phyloP scores from a whole-genome alignment of 2,113 vertebrate genomes.

The Macrotus californicus region DNA sequence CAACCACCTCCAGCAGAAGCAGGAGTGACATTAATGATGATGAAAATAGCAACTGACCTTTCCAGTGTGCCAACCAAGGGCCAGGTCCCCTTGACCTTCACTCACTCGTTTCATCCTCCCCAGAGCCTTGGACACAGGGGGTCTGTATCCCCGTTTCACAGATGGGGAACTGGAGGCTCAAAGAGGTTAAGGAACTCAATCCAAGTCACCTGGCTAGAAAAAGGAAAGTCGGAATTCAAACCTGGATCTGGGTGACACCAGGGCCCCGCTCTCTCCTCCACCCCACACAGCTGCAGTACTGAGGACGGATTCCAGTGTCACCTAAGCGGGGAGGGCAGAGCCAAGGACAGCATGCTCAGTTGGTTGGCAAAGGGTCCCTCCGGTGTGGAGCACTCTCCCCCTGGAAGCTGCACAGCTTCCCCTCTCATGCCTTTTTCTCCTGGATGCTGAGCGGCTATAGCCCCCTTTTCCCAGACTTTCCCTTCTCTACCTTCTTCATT shows the following conservation, averaged over 20 bases:
- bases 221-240: not conserved
- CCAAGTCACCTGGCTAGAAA: not conserved
- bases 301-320: not conserved
- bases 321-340: not conserved
- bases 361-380: not conserved
- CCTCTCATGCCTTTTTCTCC: not conserved
- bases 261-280: not conserved
- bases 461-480: not conserved
- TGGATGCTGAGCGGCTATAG: not conserved
- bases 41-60: not conserved
- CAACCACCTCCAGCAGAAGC: not conserved
- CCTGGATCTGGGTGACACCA: not conserved
- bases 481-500: not conserved
- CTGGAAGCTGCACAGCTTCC: not conserved
- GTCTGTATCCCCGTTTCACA: not conserved
- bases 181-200: not conserved
- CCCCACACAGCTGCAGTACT: rapidly evolving
- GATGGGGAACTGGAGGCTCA: not conserved
- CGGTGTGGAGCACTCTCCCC: not conserved
- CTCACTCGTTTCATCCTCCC: not conserved
- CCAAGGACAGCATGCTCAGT: not conserved
- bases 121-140: not conserved
- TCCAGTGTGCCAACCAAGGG: not conserved
- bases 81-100: not conserved
- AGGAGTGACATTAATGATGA: not conserved